Base-by-base conservation (phyloP, 2,888 invertebrate species). In the Phoenoteleia sp. region DNA sequence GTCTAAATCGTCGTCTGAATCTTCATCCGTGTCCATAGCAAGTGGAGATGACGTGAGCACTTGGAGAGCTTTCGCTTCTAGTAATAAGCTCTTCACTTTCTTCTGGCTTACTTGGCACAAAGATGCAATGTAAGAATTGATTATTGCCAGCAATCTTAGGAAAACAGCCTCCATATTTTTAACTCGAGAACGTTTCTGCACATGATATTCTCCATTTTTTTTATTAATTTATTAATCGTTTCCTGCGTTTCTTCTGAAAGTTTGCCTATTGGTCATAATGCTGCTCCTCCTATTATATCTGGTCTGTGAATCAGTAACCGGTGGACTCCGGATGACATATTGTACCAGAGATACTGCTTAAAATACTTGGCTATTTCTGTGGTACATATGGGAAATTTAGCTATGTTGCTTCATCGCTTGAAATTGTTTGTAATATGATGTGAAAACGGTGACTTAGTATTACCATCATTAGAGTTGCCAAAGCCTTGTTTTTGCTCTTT, bases 161-260 rank as follows among this genome's bases (percentile, higher is more conserved):
- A 76, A 67, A 23, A 76, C 49, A 58, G 60, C 60, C 36, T 77
- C 77, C 77, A 69, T 69, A 17, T 56, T 69, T 69, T 49, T 58
- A 0, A 60, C 67, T 17, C 60, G 58, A 25, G 49, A 69, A 60
- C 42, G 45, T 11, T 64, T 56, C 27, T 47, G 76, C 13, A 66
- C 27, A 13, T 17, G 7, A 11, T 36, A 36, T n/a, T 66, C 21
- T 3, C 54, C 58, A 17, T 52, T 62, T 58, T 13, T 33, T 80
- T 45, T 84, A 36, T 83, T 29, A 27, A 66, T 62, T 80, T 88
- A 81, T 67, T 66, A 19, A 42, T 81, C 17, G 49, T 21, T 27
- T 77, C 66, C 17, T 75, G 60, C 3, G 66, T 45, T 17, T 66
- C 67, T 58, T 67, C 33, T 15, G 67, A 77, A n/a, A 76, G 9